These are phyloP conservation scores for Brachionus asplanchnoidis DNA, from an alignment of 1,140 invertebrate species.

Conservation along the genomic window DNA sequence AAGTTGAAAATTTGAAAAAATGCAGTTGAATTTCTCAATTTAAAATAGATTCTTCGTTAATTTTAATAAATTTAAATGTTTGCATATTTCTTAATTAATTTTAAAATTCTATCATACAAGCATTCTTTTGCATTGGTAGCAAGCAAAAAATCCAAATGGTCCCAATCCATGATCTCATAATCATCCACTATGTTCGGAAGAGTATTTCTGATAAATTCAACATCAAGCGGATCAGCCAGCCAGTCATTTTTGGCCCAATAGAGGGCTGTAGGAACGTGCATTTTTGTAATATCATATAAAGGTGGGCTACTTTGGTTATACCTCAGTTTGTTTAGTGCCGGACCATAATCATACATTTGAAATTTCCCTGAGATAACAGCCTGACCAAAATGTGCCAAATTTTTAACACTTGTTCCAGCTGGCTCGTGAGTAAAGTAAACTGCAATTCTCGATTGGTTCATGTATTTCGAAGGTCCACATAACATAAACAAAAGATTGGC, in stretches of 20 bases:
- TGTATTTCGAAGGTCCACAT: slow-evolving; percentile 45
- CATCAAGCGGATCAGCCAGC: slow-evolving; percentile 64
- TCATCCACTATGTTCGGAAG: slow-evolving; percentile 45
- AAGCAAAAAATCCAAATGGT: slow-evolving; percentile 56
- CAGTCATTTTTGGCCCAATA: slow-evolving; percentile 69
- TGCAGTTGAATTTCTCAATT: not conserved
- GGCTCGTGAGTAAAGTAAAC: slow-evolving; percentile 73
- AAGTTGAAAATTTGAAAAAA: too few relatives aligned
- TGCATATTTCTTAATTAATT: slow-evolving; percentile 22
- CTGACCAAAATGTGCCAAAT: slow-evolving; percentile 64
- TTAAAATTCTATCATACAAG: slow-evolving; percentile 42
- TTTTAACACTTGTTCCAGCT: slow-evolving; percentile 72
- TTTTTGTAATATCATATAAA: slow-evolving; percentile 63
- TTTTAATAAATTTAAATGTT: not conserved
- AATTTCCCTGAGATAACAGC: slow-evolving; percentile 46
- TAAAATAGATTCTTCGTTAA: not conserved
- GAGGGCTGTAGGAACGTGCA: slow-evolving; percentile 64
- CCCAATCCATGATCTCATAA: slow-evolving; percentile 46
- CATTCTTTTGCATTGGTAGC: slow-evolving; percentile 49
- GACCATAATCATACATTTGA: slow-evolving; percentile 66
- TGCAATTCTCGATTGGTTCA: slow-evolving; percentile 52
- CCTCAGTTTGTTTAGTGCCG: slow-evolving; percentile 58
- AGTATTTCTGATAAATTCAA: slow-evolving; percentile 59
- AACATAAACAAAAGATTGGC: slow-evolving; percentile 48
- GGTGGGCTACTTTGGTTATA: slow-evolving; percentile 64